A percentile compares a stretch with the other conserved stretches of the same genome.
phyloP scores from a whole-genome alignment of 2,797 vertebrate genomes.

The Molossus alvarezi region DNA sequence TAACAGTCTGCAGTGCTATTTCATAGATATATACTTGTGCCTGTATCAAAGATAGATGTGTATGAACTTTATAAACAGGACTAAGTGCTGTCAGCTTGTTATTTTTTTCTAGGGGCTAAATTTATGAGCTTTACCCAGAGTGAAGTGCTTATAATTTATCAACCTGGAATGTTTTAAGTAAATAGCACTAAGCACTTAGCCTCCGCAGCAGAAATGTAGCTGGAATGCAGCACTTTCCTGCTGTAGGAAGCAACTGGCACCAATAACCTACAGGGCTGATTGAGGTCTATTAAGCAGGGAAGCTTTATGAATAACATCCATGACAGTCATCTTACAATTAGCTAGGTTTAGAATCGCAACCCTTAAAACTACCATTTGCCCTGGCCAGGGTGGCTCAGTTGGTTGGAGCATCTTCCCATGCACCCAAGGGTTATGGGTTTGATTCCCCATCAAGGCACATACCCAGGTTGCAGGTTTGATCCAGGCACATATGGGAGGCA shows the following conservation, averaged over 20 bases:
- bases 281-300: background rate
- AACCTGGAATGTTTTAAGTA: constrained; percentile 80
- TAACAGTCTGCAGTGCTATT: constrained; percentile 13
- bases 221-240: constrained; percentile 32
- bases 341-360: background rate
- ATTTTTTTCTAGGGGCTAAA: constrained; percentile 77
- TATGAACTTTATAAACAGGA: constrained; percentile 76
- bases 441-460: background rate
- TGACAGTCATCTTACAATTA: background rate
- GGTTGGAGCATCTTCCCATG: background rate
- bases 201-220: constrained; percentile 26
- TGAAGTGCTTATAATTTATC: constrained; percentile 85
- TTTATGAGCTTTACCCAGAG: constrained; percentile 84
- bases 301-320: background rate
- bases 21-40: constrained; percentile 27
- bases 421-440: background rate
- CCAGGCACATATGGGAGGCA: background rate
- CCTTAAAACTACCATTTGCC: background rate
- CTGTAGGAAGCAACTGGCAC: constrained; percentile 57
- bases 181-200: constrained; percentile 84
- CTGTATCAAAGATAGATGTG: constrained; percentile 37
- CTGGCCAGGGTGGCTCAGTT: background rate
- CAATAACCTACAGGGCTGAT: background rate
- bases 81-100: constrained; percentile 75
- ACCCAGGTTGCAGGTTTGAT: background rate